phyloP scores from a whole-genome alignment of 1,140 invertebrate species.

The Aphelenchoides fujianensis region DNA sequence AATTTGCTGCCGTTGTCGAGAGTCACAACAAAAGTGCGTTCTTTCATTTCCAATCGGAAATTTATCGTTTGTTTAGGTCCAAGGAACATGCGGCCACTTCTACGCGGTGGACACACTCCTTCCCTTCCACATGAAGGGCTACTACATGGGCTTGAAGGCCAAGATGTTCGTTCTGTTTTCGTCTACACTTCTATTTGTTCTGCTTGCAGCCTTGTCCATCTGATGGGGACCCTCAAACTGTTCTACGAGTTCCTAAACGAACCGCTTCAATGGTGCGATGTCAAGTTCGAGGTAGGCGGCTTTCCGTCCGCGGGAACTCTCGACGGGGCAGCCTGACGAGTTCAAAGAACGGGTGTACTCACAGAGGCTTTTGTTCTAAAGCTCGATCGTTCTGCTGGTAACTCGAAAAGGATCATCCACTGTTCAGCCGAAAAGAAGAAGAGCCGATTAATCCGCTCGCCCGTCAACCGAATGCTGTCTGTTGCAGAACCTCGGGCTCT shows the following conservation, averaged over 20 bases:
- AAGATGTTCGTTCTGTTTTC: constrained; percentile 8
- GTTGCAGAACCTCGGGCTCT: constrained; percentile 55
- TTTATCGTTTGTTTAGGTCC: constrained; percentile 33
- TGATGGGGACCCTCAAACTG: constrained; percentile 61
- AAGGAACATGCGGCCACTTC: constrained; percentile 60
- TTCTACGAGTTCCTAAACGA: constrained; percentile 62
- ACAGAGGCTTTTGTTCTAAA: too few relatives aligned
- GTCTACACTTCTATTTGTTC: too few relatives aligned
- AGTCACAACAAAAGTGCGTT: constrained; percentile 53
- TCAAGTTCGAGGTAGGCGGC: constrained; percentile 56
- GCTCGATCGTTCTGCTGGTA: too few relatives aligned
- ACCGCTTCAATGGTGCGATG: constrained; percentile 62
- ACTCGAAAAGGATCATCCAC: too few relatives aligned
- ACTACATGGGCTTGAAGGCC: constrained; percentile 51
- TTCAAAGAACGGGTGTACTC: too few relatives aligned
- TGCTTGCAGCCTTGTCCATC: constrained; percentile 59
- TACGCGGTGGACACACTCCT: constrained; percentile 55
- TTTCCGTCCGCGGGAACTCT: too few relatives aligned
- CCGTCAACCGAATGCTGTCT: not conserved
- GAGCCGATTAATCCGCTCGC: too few relatives aligned
- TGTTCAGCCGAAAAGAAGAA: too few relatives aligned
- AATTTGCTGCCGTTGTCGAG: constrained; percentile 48
- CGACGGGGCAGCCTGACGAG: too few relatives aligned
- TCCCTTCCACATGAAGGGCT: constrained; percentile 60
- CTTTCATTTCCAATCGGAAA: not conserved